Conservation (phyloP, 2,888 invertebrate genomes). For the Melolontha melolontha region DNA sequence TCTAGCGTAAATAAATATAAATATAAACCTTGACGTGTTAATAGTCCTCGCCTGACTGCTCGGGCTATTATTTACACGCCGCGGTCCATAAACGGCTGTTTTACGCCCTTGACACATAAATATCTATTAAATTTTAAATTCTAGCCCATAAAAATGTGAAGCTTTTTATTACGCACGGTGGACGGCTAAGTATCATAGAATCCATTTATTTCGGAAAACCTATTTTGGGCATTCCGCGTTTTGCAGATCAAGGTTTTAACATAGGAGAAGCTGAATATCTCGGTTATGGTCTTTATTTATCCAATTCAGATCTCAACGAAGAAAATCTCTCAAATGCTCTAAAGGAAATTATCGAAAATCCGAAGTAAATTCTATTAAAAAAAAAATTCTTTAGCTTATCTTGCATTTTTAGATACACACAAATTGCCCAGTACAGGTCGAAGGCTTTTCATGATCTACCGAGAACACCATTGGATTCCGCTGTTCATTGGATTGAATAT, state of each 20-base stretch:
- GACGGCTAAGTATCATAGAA: slow-evolving; percentile 50
- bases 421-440: slow-evolving; percentile 42
- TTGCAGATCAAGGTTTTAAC: slow-evolving; percentile 49
- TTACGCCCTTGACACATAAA: too few relatives aligned
- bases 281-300: slow-evolving; percentile 48
- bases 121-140: too few relatives aligned
- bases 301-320: slow-evolving; percentile 44
- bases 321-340: slow-evolving; percentile 43
- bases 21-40: too few relatives aligned
- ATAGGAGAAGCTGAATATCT: slow-evolving; percentile 39
- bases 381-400: too few relatives aligned
- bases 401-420: slow-evolving; percentile 39
- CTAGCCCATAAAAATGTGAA: slow-evolving; percentile 50
- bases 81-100: too few relatives aligned
- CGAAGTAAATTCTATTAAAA: slow-evolving; percentile 38
- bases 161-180: slow-evolving; percentile 51
- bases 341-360: slow-evolving; percentile 47
- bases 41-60: too few relatives aligned
- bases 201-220: slow-evolving; percentile 49
- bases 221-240: slow-evolving; percentile 48
- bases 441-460: slow-evolving; percentile 45
- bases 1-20: too few relatives aligned
- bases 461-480: slow-evolving; percentile 46
- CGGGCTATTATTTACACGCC: too few relatives aligned
- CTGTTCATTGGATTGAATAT: slow-evolving; percentile 50